phyloP scores from a whole-genome alignment of 1,140 invertebrate species.

The Heliothis subflexa region DNA sequence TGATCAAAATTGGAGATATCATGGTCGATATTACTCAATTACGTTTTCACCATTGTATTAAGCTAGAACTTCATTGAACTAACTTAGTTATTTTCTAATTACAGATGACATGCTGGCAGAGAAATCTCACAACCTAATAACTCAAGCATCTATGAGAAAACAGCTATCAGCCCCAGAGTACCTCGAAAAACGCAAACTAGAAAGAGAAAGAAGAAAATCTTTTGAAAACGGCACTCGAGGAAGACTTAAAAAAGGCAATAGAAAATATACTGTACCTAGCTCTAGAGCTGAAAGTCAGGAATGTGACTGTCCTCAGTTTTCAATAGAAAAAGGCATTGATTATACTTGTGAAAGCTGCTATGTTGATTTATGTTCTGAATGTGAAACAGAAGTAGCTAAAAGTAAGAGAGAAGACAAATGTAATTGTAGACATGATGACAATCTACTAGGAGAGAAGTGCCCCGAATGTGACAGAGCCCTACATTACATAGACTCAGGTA shows the following conservation, averaged over 20 bases:
- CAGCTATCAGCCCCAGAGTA: conserved; percentile 96
- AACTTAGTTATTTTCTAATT: conserved; percentile 56
- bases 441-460: conserved; percentile 69
- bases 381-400: conserved; percentile 72
- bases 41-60: no score
- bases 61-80: not conserved
- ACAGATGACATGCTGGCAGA: conserved; percentile 84
- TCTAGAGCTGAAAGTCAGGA: conserved; percentile 69
- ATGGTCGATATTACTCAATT: no score
- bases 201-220: conserved; percentile 89
- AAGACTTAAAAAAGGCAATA: conserved; percentile 84
- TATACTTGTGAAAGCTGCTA: conserved; percentile 82
- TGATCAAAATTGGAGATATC: no score
- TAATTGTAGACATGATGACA: conserved; percentile 64
- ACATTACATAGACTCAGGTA: conserved; percentile 77
- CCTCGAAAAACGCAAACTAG: conserved; percentile 92
- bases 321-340: conserved; percentile 77
- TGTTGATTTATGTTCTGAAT: conserved; percentile 79
- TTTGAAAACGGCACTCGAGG: conserved; percentile 88
- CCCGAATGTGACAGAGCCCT: conserved; percentile 77
- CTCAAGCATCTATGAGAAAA: conserved; percentile 88
- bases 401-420: conserved; percentile 73
- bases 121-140: conserved; percentile 84
- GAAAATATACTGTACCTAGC: conserved; percentile 70
- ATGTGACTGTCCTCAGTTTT: conserved; percentile 77